Evolutionary conservation across 2,797 vertebrate species (phyloP), one percentile per base, ranked within the genome.

Genomic region (Trachurus trachurus): DNA sequence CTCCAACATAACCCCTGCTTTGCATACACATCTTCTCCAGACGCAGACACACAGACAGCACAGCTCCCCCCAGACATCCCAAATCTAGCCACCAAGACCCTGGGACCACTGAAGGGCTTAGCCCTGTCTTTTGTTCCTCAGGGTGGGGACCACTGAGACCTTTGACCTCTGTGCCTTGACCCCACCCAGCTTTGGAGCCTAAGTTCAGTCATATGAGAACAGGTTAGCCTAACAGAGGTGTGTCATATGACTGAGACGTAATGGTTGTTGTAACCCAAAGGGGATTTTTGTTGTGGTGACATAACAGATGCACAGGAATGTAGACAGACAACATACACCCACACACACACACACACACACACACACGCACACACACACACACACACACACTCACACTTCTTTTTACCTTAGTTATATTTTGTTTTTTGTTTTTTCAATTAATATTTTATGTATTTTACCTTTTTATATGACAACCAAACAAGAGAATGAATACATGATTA

Each of bases 61-160:
- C 22, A 4, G 44, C 76, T 42, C 72, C 75, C 47, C 78, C 39
- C 26, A 19, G 37, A 40, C 74, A 56, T 26, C 60, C 54, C n/a
- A 6, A 50, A 64, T 54, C 40, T 63, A 61, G 29, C 82, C 76
- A 39, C 44, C 64, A 49, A 59, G 66, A 47, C 69, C 60, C 58
- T 45, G 31, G 5, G 31, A 34, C 31, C 66, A 17, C 59, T 87
- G 66, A 91, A 87, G 88, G 74, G 78, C 87, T 84, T 73, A 84
- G 61, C 19, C 42, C 61, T 40, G 16, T 29, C 87, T 87, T 89
- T 93, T 92, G 88, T 94, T 88, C 66, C 31, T 59, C 37, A 11
- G 87, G 92, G 87, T 74, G 84, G 88, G 78, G 89, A 85, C 80
- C 37, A 2, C 11, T 19, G 5, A 67, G 80, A 82, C 79, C 86